Base-by-base conservation (phyloP, 2,113 vertebrate genomes). In the Serinus canaria region DNA sequence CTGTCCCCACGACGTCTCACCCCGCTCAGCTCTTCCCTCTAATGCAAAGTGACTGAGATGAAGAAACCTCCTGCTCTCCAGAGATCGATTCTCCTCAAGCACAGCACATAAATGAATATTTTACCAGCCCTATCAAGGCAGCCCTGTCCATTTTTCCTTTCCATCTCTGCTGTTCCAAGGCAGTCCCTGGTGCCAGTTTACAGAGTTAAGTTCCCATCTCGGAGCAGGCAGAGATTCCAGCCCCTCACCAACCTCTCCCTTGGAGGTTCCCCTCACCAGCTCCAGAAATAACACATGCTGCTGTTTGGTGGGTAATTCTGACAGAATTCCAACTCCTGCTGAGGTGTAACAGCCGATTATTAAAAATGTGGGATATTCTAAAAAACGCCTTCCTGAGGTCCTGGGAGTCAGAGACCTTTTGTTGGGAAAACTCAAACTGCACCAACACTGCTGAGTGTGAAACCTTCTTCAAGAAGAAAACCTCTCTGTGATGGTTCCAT, bases 91-190 rank as follows among this genome's bases (percentile, higher is more conserved):
- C 73, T 88, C 68, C 73, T 83, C 39, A 11, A 93, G 86, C 27
- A 2, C 88, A 78, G 88, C 76, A 84, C 80, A 68, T 63, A 72
- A 92, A 96, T 96, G 86, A 96, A 93, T 93, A 92, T 94, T 97
- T 96, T 91, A 96, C 73, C 93, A 93, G 90, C n/a, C 73, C 18
- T 50, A 95, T 31, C 91, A 90, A 88, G 30, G 83, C 88, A 88
- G 72, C n/a, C 52, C 60, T 94, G 90, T 86, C 89, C 64, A 90
- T 95, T 93, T 92, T 77, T 63, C 70, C 81, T 81, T 33, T 21
- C 53, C 41, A 30, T 13, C 60, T 63, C 31, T 90, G 79, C 63
- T 44, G 28, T 28, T 31, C 1, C 0, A 81, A 89, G 58, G 70
- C 62, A 63, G 78, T 35, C 0, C 0, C 56, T 39, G 56, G 58